phyloP scores from a whole-genome alignment of 2,888 invertebrate species.

The Hofmannophila pseudospretella region DNA sequence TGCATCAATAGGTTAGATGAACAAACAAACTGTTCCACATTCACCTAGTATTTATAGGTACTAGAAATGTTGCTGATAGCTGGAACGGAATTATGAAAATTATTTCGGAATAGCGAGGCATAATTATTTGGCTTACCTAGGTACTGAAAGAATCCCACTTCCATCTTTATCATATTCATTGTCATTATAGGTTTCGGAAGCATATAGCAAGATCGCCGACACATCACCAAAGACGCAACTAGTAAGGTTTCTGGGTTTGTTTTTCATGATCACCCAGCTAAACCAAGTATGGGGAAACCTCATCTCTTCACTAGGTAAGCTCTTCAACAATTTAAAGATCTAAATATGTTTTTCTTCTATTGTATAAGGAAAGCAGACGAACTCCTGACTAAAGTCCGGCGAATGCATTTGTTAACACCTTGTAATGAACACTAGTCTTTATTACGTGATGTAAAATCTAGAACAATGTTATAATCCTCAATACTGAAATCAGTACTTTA shows the following conservation, averaged over 20 bases:
- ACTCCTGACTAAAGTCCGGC: background rate
- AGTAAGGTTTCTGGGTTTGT: conserved; percentile 83
- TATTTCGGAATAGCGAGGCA: too few relatives aligned
- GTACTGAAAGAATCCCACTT: too few relatives aligned
- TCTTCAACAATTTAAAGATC: background rate
- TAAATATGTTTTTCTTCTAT: background rate
- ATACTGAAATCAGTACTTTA: background rate
- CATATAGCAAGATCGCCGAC: conserved; percentile 48
- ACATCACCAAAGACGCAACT: conserved; percentile 33
- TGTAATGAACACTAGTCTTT: background rate
- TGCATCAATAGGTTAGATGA: too few relatives aligned
- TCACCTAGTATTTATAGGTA: too few relatives aligned
- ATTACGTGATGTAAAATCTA: too few relatives aligned
- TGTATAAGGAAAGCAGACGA: background rate
- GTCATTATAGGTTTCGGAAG: conserved; percentile 79
- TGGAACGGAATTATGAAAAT: too few relatives aligned
- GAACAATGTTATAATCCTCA: too few relatives aligned
- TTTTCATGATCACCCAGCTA: conserved; percentile 85
- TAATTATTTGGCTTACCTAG: too few relatives aligned
- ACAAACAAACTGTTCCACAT: too few relatives aligned
- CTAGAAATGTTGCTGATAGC: too few relatives aligned
- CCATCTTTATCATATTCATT: too few relatives aligned
- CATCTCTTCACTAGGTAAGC: conserved; percentile 77
- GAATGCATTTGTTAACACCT: background rate
- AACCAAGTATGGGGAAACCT: conserved; percentile 84